Percentiles rank a stretch among this genome's conserved stretches.
Evolutionary conservation across 2,888 invertebrate genomes (phyloP).

Genomic region (Drosophila acutilabella): DNA sequence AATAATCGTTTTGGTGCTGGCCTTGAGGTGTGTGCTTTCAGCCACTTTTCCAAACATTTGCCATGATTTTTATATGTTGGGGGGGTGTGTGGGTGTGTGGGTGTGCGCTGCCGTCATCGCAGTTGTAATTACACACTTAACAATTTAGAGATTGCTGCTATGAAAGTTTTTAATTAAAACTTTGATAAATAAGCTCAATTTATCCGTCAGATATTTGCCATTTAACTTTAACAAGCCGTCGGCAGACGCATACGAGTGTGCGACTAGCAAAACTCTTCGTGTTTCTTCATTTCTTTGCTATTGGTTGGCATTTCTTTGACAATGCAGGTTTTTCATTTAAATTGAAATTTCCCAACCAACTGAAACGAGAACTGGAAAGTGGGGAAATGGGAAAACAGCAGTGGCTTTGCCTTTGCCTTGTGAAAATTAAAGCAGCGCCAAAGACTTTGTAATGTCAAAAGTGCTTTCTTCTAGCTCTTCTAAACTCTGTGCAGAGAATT

Average conservation of each 20-base stretch:
- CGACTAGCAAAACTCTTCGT: neutral
- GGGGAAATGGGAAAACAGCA: slow-evolving; percentile 25
- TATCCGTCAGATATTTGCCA: slow-evolving; percentile 61
- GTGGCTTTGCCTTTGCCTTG: slow-evolving; percentile 1
- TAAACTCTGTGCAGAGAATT: neutral
- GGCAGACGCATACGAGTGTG: slow-evolving; percentile 1
- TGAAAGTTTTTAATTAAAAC: slow-evolving; percentile 77
- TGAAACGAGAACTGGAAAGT: slow-evolving; percentile 2
- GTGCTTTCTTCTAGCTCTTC: neutral
- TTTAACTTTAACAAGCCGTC: slow-evolving; percentile 35
- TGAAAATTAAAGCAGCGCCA: slow-evolving; percentile 28
- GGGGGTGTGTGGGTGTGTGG: neutral
- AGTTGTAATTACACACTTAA: slow-evolving; percentile 76
- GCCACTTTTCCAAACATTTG: slow-evolving; percentile 6
- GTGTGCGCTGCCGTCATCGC: slow-evolving; percentile 32
- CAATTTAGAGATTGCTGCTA: slow-evolving; percentile 61
- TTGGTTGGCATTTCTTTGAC: slow-evolving; percentile 49
- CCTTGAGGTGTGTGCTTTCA: slow-evolving; percentile 24
- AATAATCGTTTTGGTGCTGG: slow-evolving; percentile 18
- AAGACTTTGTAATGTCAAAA: slow-evolving; percentile 43
- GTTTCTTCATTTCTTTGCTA: slow-evolving; percentile 14
- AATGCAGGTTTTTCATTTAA: slow-evolving; percentile 63
- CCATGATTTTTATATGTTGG: slow-evolving; percentile 11
- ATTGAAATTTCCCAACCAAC: slow-evolving; percentile 54
- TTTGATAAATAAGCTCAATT: slow-evolving; percentile 79